These are phyloP conservation scores for Aphelenchoides avenae DNA, from an alignment of 1,140 invertebrate species.

Conservation along the genomic window DNA sequence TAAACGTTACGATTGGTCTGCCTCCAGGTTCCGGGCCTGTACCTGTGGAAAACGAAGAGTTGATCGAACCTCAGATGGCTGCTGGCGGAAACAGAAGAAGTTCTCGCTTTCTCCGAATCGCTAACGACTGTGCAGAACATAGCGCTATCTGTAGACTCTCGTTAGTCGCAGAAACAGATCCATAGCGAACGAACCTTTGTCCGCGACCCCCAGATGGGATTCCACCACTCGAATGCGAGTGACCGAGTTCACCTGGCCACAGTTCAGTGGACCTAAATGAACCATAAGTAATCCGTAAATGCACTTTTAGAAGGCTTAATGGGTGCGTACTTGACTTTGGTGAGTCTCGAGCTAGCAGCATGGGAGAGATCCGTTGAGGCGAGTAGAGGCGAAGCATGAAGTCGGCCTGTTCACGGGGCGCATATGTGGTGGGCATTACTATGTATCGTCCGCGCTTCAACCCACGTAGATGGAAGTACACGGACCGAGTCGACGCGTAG, in stretches of 20 bases:
- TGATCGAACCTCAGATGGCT: conserved; percentile 26
- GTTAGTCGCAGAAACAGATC: background rate
- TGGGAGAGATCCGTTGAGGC: conserved; percentile 29
- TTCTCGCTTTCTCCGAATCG: conserved; percentile 26
- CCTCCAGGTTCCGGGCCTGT: conserved; percentile 1
- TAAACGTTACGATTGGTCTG: conserved; percentile 7
- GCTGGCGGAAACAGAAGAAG: background rate
- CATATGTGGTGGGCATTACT: conserved; percentile 54
- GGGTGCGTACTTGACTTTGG: conserved; percentile 19
- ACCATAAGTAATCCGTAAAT: conserved; percentile 13
- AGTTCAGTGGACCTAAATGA: conserved; percentile 21
- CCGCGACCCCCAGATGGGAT: background rate
- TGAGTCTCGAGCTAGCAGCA: conserved; percentile 27
- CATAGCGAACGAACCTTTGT: conserved; percentile 3
- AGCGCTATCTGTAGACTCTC: conserved; percentile 2
- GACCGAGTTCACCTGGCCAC: too few relatives aligned
- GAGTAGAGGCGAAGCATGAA: conserved; percentile 54
- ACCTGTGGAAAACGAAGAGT: conserved; percentile 38
- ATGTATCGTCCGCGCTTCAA: conserved; percentile 46
- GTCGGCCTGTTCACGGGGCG: conserved; percentile 50
- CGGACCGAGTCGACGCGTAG: conserved; percentile 43
- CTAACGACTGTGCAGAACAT: conserved; percentile 21
- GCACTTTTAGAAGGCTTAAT: background rate
- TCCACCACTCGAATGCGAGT: conserved; percentile 21
- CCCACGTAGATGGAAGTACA: conserved; percentile 43